Evolutionary conservation across 2,888 invertebrate species (phyloP).

Genomic region (Drosophila demipolita): DNA sequence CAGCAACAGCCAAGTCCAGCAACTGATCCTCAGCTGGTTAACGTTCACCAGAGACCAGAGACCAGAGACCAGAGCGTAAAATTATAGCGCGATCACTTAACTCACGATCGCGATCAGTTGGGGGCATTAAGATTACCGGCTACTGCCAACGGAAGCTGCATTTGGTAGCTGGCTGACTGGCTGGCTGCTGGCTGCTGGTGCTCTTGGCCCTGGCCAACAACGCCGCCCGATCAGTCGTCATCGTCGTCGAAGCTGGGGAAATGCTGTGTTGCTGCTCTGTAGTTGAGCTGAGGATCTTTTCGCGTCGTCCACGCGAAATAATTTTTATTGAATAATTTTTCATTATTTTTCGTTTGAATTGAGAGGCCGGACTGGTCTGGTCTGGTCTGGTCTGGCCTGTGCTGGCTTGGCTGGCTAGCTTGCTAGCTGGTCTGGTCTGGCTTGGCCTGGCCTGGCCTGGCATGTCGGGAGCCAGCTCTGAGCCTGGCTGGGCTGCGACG

Average conservation of each 20-base stretch:
- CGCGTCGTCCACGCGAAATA: conserved; percentile 73
- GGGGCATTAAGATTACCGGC: conserved; percentile 83
- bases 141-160: conserved; percentile 76
- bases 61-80: conserved; percentile 70
- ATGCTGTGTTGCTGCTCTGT: conserved; percentile 7
- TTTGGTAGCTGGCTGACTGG: conserved; percentile 45
- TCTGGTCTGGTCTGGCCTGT: neutral
- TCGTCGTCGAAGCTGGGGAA: conserved; percentile 22
- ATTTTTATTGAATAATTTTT: conserved; percentile 85
- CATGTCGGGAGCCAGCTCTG: conserved; percentile 41
- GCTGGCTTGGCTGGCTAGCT: conserved; percentile 22
- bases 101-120: conserved; percentile 84
- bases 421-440: conserved; percentile 15
- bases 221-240: conserved; percentile 59
- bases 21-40: conserved; percentile 15
- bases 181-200: neutral
- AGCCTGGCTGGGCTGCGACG: conserved; percentile 46
- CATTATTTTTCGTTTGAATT: conserved; percentile 82
- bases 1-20: conserved; percentile 48
- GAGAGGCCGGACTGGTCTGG: conserved; percentile 60
- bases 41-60: conserved; percentile 29
- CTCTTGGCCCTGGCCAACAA: conserved; percentile 32
- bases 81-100: conserved; percentile 85
- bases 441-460: conserved; percentile 15
- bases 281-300: conserved; percentile 38